Percentiles rank a stretch among this genome's conserved stretches.
Conservation (phyloP, 1,140 invertebrate species). For the Heliconius himera region DNA sequence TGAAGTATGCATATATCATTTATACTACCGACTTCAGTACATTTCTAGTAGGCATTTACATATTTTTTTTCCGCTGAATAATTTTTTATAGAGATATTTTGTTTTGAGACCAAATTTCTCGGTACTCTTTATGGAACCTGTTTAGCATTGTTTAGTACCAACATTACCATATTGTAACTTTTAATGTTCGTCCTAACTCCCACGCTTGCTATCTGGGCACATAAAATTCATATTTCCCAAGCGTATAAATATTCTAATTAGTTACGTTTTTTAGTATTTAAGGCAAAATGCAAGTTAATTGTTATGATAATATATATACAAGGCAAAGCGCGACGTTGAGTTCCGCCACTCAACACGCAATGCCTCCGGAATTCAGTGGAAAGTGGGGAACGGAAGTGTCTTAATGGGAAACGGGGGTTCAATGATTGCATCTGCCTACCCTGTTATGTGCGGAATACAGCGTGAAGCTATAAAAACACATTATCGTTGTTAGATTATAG, state of each 20-base stretch:
- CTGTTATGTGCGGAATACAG: too few relatives aligned
- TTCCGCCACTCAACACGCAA: too few relatives aligned
- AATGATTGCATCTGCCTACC: too few relatives aligned
- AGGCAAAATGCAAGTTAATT: too few relatives aligned
- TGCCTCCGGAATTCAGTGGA: too few relatives aligned
- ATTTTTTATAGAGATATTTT: constrained; percentile 7
- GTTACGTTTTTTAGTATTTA: neutral
- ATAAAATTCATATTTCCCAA: neutral
- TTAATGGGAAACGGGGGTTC: too few relatives aligned
- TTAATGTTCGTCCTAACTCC: neutral
- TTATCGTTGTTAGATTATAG: too few relatives aligned
- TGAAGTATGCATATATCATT: neutral
- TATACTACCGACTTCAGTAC: neutral
- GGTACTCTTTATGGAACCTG: neutral
- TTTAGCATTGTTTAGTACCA: constrained; percentile 9
- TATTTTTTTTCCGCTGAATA: neutral
- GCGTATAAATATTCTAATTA: neutral
- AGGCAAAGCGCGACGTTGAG: too few relatives aligned
- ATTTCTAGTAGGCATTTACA: neutral
- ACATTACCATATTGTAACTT: constrained; percentile 2
- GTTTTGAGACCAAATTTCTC: neutral
- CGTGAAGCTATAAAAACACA: too few relatives aligned
- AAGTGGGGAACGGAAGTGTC: too few relatives aligned
- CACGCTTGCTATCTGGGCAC: neutral
- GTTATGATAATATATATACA: too few relatives aligned